Percentiles rank a stretch among this genome's conserved stretches.
These are phyloP conservation scores for Squalus acanthias DNA, from an alignment of 2,797 vertebrate species.

Conservation along the genomic window DNA sequence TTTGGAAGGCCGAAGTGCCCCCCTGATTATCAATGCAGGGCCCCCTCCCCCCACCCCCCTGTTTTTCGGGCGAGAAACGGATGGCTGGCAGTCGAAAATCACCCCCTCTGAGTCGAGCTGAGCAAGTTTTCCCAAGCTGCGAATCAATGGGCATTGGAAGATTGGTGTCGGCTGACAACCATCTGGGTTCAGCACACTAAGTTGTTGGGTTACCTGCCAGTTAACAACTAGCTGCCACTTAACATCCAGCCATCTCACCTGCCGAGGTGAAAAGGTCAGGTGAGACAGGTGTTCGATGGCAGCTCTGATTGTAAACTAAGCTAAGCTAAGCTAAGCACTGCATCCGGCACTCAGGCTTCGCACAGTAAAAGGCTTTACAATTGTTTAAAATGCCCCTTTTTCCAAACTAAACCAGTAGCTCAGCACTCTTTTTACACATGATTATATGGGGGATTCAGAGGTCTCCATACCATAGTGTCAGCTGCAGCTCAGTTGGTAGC, in stretches of 20 bases:
- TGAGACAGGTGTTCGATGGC: not conserved
- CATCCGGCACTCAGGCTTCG: not conserved
- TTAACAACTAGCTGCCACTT: not conserved
- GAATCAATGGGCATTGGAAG: too few species aligned
- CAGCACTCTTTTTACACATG: not conserved
- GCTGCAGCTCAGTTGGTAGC: too few species aligned
- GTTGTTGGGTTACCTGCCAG: too few species aligned
- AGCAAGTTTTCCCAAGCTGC: too few species aligned
- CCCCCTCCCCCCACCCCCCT: too few species aligned
- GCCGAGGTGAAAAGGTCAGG: too few species aligned
- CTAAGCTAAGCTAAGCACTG: not conserved
- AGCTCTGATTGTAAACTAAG: not conserved
- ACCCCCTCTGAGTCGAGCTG: not conserved
- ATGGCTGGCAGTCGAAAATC: not conserved
- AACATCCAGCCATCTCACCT: not conserved
- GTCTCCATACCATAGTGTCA: too few species aligned
- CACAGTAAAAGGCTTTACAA: not conserved
- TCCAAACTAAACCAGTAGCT: not conserved
- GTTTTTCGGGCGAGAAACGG: not conserved
- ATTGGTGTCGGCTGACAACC: too few species aligned
- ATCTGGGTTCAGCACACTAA: too few species aligned
- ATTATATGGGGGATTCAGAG: too few species aligned
- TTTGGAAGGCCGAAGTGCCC: not conserved
- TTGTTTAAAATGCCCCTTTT: not conserved
- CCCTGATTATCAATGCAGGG: not conserved